Base-by-base conservation (phyloP, 2,888 invertebrate genomes). In the Exocentrus adspersus region DNA sequence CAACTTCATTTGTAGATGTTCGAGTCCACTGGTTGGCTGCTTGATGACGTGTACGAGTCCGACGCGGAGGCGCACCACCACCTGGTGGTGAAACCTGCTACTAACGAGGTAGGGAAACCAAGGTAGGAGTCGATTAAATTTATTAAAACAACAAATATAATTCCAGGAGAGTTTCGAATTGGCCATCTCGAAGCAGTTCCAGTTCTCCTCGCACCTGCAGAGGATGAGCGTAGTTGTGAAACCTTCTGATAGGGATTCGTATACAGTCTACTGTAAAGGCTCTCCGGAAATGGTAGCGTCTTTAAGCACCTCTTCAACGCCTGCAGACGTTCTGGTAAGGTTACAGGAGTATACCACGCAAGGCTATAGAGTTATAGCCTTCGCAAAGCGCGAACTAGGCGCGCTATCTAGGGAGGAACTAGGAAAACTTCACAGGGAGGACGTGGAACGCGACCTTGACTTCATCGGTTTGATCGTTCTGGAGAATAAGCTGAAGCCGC, bases 401-500 rank as follows among this genome's bases (percentile, higher is more conserved):
- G 86, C 86, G 69, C 76, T 87, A 59, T 88, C 88, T 12, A 88
- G 88, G 75, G 87, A 89, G 9, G 89, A 92, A 78, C 85, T 92
- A 7, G 89, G 90, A 75, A 86, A 89, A 60, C 85, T 92, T 76
- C 86, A 87, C 6, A 86, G 94, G 24, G 92, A 93, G 66, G 85
- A 90, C 76, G 88, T 94, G n/a, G 97, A 98, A 83, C 85, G 85
- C 14, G 92, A 93, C 67, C 83, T 96, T 60, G 90, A 87, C 62
- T 96, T 95, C 80, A 83, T 94, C 0, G 96, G 96, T 0, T 87
- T 99, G 68, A 90, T 99, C 9, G 89, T 99, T 10, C 87, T 99
- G 84, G 98, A 99, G 81, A 99, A 99, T 83, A 88, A 94, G 0
- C 84, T 99, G 48, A 98, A 98, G 79, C 89, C 92, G 0, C 92